These are phyloP conservation scores for Napeogenes inachia DNA, from an alignment of 2,888 invertebrate genomes.

Conservation along the genomic window DNA sequence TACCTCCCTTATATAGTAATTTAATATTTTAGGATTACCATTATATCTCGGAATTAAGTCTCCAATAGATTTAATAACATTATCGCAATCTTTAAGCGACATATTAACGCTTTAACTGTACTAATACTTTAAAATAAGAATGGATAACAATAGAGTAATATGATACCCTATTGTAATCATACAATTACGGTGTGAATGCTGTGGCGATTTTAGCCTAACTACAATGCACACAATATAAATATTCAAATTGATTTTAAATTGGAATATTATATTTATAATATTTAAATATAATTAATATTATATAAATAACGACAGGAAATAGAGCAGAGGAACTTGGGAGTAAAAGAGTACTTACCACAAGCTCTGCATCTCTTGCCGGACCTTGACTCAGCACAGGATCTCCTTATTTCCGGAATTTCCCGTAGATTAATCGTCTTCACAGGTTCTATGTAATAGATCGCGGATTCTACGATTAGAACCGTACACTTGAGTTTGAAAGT, in stretches of 20 bases:
- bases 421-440: slow-evolving; percentile 14
- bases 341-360: slow-evolving; percentile 17
- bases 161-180: too few species aligned
- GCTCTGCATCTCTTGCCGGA: slow-evolving; percentile 19
- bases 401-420: slow-evolving; percentile 14
- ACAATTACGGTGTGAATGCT: too few species aligned
- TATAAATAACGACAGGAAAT: slow-evolving; percentile 1
- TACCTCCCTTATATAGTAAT: neutral
- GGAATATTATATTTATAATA: too few species aligned
- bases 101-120: slow-evolving; percentile 1
- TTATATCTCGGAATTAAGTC: slow-evolving; percentile 5
- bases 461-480: slow-evolving; percentile 7
- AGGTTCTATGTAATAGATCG: slow-evolving; percentile 16
- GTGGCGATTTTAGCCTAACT: too few species aligned
- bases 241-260: too few species aligned
- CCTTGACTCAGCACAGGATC: slow-evolving; percentile 14
- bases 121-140: neutral
- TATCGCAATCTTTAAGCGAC: slow-evolving; percentile 7
- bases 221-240: too few species aligned
- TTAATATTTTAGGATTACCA: slow-evolving; percentile 5
- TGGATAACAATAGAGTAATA: neutral
- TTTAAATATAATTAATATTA: slow-evolving; percentile 12
- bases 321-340: slow-evolving; percentile 21
- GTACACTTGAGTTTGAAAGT: neutral
- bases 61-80: neutral